phyloP scores from a whole-genome alignment of 2,113 vertebrate species.

The Candoia aspera region DNA sequence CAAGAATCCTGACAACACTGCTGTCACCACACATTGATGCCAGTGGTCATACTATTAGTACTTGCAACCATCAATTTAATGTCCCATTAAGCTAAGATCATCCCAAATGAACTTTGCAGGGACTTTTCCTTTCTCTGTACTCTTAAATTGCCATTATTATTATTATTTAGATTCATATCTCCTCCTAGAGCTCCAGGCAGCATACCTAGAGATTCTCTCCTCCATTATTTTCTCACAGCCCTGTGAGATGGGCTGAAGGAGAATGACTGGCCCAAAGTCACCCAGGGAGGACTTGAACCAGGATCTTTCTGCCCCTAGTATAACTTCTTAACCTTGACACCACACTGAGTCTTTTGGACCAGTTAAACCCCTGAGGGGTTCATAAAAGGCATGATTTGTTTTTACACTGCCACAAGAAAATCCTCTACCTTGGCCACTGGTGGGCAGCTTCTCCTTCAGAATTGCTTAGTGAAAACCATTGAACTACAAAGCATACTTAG shows the following conservation, averaged over 20 bases:
- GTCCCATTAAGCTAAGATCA: neutral
- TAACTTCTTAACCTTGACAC: neutral
- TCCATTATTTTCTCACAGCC: neutral
- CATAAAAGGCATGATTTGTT: neutral
- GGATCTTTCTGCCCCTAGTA: neutral
- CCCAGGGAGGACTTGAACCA: neutral
- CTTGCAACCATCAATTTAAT: neutral
- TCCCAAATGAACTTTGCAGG: neutral
- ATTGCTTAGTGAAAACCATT: neutral
- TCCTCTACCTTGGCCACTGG: neutral
- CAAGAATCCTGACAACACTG: neutral
- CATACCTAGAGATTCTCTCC: neutral
- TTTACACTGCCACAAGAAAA: neutral
- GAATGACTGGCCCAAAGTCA: neutral
- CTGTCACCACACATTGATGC: neutral
- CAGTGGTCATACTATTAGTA: too few species aligned
- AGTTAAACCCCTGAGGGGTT: too few species aligned
- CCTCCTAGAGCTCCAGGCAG: neutral
- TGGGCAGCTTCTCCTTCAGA: conserved; percentile 16
- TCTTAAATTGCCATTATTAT: neutral
- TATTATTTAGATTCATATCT: neutral
- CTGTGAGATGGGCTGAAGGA: neutral
- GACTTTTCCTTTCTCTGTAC: neutral
- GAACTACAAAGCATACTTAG: neutral
- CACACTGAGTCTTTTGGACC: neutral